These are phyloP conservation scores for Colletes gigas DNA, from an alignment of 1,140 invertebrate species.

Conservation along the genomic window DNA sequence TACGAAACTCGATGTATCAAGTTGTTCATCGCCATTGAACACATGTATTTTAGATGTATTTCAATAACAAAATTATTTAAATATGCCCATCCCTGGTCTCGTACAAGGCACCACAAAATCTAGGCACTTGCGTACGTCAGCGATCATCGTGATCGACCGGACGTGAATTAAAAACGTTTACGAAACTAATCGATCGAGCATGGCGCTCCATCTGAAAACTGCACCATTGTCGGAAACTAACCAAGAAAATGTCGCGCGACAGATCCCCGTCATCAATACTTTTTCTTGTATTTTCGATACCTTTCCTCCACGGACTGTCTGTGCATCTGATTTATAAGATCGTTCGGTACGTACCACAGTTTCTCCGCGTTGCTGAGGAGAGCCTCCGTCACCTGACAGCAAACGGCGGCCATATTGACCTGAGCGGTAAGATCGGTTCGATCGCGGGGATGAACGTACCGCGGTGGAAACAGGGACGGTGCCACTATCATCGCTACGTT, in stretches of 20 bases:
- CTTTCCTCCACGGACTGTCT: conserved; percentile 82
- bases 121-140: no score
- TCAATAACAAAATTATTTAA: no score
- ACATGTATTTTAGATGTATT: no score
- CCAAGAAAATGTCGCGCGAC: neutral
- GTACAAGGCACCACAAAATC: no score
- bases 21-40: no score
- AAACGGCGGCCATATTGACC: conserved; percentile 90
- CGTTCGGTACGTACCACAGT: conserved; percentile 90
- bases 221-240: no score
- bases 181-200: no score
- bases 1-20: no score
- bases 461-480: conserved; percentile 93
- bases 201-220: no score
- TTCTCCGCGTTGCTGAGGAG: conserved; percentile 87
- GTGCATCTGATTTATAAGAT: conserved; percentile 86
- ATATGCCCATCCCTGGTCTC: no score
- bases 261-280: conserved; percentile 65
- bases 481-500: conserved; percentile 97
- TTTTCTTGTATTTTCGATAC: conserved; percentile 79
- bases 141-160: no score
- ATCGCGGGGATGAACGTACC: conserved; percentile 83
- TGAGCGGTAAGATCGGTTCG: conserved; percentile 84
- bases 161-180: no score
- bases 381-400: conserved; percentile 90